Base-by-base conservation (phyloP, 2,113 vertebrate genomes). In the Syngnathoides biaculeatus region DNA sequence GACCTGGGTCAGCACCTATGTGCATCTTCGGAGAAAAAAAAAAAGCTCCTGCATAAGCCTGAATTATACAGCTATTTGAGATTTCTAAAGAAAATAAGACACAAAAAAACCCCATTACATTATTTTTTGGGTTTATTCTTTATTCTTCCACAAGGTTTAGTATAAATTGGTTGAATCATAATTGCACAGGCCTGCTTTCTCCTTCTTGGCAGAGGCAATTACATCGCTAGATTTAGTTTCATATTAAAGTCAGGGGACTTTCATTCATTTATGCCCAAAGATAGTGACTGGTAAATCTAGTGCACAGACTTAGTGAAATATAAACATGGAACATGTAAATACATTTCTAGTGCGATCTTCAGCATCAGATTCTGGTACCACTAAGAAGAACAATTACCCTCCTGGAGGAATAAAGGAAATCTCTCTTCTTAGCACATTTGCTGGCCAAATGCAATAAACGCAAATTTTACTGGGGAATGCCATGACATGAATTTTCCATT, bases 401-500 rank as follows among this genome's bases (percentile, higher is more conserved):
- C 24, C 24, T 60, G 40, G 40, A 26, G 8, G 20, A 4, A 73
- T 39, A 72, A 77, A 79, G 40, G n/a, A 79, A 63, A 52, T 17
- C 56, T 60, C 26, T 4, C n/a, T n/a, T n/a, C n/a, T n/a, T n/a
- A n/a, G n/a, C n/a, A n/a, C n/a, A n/a, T n/a, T n/a, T n/a, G n/a
- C n/a, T n/a, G n/a, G n/a, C n/a, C 52, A 8, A 11, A 6, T 58
- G 30, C 56, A 58, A 47, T n/a, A 75, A 69, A 69, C 38, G 19
- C 5, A 64, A 70, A 69, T 43, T 38, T 64, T 30, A 47, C 24
- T 52, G 24, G 58, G 55, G 57, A 20, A 71, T 42, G 56, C 1
- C 5, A 57, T 45, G 5, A 27, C 72, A 65, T 68, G 52, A n/a
- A n/a, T 40, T 61, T 56, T 13, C 53, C 40, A 77, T 82, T 79